Evolutionary conservation across 2,888 invertebrate genomes (phyloP).

Genomic region (Eristalinus aeneus): DNA sequence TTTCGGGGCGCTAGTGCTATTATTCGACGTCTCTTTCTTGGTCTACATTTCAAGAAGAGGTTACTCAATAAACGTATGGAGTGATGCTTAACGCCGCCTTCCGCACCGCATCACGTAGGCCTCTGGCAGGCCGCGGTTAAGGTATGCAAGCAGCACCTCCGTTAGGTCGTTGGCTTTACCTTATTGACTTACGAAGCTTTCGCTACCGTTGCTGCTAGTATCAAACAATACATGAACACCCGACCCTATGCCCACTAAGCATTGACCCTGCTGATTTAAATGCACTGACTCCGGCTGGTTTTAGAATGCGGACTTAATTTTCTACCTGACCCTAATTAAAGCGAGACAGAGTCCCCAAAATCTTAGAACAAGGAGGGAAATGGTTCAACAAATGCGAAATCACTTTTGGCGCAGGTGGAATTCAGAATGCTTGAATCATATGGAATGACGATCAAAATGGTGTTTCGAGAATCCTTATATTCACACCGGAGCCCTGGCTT

Average conservation of each 20-base stretch:
- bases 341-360: not conserved
- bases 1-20: not conserved
- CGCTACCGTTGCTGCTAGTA: not conserved
- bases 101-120: conserved; percentile 1
- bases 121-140: conserved; percentile 14
- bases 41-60: conserved; percentile 2
- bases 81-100: conserved; percentile 3
- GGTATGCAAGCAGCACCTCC: conserved; percentile 16
- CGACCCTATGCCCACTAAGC: conserved; percentile 10
- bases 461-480: not conserved
- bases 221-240: conserved; percentile 5
- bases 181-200: not conserved
- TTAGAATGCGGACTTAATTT: not conserved
- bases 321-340: not conserved
- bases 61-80: not conserved
- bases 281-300: not conserved
- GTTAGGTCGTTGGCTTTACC: not conserved
- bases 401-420: not conserved
- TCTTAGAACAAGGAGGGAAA: not conserved
- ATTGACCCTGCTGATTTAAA: conserved; percentile 6
- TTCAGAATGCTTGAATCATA: not conserved
- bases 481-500: conserved; percentile 17
- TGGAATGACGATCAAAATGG: not conserved
- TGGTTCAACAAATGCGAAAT: not conserved
- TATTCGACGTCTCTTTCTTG: not conserved